Evolutionary conservation across 2,888 invertebrate genomes (phyloP), one percentile per base, ranked within the genome.

Genomic region (Trachelus troglodyta): DNA sequence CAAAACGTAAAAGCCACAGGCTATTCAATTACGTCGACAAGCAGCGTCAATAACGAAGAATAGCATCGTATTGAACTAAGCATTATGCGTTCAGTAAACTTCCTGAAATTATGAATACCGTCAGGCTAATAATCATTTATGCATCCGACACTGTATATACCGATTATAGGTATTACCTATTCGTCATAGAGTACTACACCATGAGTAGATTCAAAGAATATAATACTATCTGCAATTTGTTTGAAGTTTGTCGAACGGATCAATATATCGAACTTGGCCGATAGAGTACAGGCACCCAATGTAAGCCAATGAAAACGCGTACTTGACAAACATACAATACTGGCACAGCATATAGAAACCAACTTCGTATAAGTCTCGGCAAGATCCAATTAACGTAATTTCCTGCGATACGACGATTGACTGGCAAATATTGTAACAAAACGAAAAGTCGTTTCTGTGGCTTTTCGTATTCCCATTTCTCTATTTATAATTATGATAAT

Each of bases 381-480:
- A 85, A 85, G 82, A 86, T 87, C 87, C 87, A 87, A 87, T 87
- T 87, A 87, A 87, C 87, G 86, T 87, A 87, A 87, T 87, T 86
- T 84, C 84, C 77, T 79, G 77, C 85, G 83, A 86, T 85, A 86
- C 83, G 79, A 83, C 78, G 83, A 87, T 86, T 85, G 86, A 87
- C 87, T 83, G 83, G 78, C 78, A 80, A 84, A 83, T 82, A 78
- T 84, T 82, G 79, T 79, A 84, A 23, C 9, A 6, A 6, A 15
- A 56, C 6, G 40, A 56, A 56, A 23, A 56, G 40, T 6, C 40
- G 40, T 0, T 56, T 56, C 34, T 31, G 69, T 74, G 77, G 34
- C 69, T 77, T 69, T 74, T 74, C 40, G 34, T 71, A 34, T 37
- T 69, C 15, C 34, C 33, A 31, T 35, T 73, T 73, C 75, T 77